These are phyloP conservation scores for Chlorocebus sabaeus DNA, from an alignment of 2,113 vertebrate genomes.

Conservation along the genomic window DNA sequence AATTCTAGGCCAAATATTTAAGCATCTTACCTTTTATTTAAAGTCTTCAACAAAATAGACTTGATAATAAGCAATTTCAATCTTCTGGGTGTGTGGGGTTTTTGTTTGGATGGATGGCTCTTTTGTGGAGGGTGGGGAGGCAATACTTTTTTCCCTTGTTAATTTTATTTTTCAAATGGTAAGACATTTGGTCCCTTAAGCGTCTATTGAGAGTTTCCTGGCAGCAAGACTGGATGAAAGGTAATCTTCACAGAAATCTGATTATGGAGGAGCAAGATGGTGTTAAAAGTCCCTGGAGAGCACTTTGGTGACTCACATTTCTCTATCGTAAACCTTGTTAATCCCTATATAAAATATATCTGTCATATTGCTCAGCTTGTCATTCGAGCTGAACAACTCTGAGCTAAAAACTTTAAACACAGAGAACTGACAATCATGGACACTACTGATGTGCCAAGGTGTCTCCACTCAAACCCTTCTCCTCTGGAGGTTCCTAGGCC, in stretches of 20 bases:
- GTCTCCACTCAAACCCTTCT: not conserved
- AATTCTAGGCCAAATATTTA: not conserved
- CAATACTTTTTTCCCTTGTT: not conserved
- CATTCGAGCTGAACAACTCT: not conserved
- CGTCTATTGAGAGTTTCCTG: not conserved
- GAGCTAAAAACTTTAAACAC: not conserved
- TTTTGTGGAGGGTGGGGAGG: not conserved
- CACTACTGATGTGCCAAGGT: fast-evolving
- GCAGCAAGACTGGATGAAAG: not conserved
- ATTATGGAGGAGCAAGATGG: not conserved
- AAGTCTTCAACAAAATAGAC: not conserved
- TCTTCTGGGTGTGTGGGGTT: not conserved
- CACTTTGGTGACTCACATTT: not conserved
- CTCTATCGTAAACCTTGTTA: not conserved
- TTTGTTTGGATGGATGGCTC: not conserved
- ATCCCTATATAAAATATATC: not conserved
- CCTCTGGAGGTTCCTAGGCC: fast-evolving
- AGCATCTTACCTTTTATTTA: not conserved
- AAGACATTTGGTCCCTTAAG: not conserved
- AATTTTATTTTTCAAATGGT: constrained; percentile 16
- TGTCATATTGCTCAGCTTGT: not conserved
- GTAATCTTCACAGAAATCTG: not conserved
- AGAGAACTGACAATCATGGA: fast-evolving
- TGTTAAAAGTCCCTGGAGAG: not conserved
- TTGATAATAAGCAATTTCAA: not conserved